phyloP scores from a whole-genome alignment of 2,797 vertebrate species.

The Apodemus agrarius region DNA sequence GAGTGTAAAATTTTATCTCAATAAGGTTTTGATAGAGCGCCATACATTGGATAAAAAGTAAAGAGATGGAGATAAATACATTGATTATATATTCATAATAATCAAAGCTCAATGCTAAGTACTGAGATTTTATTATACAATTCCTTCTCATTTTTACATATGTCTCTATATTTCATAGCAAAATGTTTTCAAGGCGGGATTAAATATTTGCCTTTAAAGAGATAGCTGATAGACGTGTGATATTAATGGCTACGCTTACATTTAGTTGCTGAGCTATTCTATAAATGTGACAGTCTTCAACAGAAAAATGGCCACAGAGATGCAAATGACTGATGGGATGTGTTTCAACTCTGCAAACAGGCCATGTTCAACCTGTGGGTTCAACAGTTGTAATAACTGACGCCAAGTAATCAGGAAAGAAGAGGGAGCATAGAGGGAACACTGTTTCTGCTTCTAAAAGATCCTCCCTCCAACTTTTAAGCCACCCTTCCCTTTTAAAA shows the following conservation, averaged over 20 bases:
- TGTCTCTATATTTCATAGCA: neutral
- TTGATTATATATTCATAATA: neutral
- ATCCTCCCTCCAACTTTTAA: neutral
- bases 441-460: slow-evolving; percentile 26
- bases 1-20: neutral
- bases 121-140: neutral
- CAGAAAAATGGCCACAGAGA: neutral
- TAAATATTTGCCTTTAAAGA: slow-evolving; percentile 42
- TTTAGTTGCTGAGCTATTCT: slow-evolving; percentile 18
- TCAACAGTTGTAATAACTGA: neutral
- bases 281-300: neutral
- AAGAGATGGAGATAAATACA: neutral
- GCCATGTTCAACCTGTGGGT: neutral
- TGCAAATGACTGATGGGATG: neutral
- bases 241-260: neutral
- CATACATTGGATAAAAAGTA: neutral
- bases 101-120: neutral
- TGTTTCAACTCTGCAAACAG: neutral
- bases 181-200: neutral
- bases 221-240: neutral
- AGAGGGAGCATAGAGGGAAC: neutral
- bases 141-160: neutral
- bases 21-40: neutral
- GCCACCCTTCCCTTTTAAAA: slow-evolving; percentile 36
- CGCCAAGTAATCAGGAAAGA: neutral